A percentile compares a stretch with the other conserved stretches of the same genome.
Conservation (phyloP, 2,888 invertebrate genomes). For the Drepanosiphum platanoidis region DNA sequence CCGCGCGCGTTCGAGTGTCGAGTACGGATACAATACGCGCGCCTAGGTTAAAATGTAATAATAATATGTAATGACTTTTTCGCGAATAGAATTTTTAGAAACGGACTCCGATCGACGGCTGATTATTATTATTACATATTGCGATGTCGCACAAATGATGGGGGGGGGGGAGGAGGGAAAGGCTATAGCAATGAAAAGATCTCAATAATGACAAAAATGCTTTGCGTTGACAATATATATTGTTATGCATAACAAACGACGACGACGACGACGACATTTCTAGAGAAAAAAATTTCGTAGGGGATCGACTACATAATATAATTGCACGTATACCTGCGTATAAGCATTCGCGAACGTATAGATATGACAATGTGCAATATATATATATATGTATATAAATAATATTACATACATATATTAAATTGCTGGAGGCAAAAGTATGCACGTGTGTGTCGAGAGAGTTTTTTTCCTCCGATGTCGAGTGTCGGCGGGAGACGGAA, state of each 20-base stretch:
- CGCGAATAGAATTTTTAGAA: no score
- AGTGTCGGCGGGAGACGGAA: background rate
- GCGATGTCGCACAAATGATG: no score
- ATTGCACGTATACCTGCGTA: background rate
- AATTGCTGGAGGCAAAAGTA: slow-evolving; percentile 46
- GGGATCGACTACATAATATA: background rate
- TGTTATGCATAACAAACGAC: background rate
- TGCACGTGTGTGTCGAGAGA: slow-evolving; percentile 42
- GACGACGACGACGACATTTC: background rate
- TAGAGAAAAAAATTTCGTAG: background rate
- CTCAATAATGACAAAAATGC: background rate
- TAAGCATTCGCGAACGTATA: background rate
- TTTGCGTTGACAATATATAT: no score
- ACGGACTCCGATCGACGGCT: no score
- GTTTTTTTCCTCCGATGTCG: background rate
- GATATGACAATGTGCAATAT: background rate
- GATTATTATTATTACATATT: no score
- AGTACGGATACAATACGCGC: no score
- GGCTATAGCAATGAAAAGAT: background rate
- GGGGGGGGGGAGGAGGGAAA: no score
- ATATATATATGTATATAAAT: background rate
- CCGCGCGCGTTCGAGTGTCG: no score
- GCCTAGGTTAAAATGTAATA: no score
- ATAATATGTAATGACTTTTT: no score
- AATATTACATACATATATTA: slow-evolving; percentile 20